Percentiles rank a stretch among this genome's conserved stretches.
phyloP scores from a whole-genome alignment of 2,888 invertebrate genomes.

The Xanthorhoe spadicearia region DNA sequence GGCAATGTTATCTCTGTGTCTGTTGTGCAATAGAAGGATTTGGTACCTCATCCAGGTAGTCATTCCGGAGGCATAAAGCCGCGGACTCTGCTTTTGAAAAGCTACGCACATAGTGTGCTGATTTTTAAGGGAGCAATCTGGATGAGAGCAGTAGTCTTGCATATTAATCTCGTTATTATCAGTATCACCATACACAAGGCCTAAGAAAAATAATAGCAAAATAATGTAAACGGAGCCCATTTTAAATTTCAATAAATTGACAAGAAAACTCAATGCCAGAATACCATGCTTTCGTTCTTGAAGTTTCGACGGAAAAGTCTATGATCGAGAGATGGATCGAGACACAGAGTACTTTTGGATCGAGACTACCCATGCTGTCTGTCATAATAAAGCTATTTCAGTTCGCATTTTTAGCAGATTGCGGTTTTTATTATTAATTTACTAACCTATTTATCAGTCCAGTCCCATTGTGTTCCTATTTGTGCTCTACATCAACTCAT shows the following conservation, averaged over 20 bases:
- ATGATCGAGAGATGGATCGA: too few relatives aligned
- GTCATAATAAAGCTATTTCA: too few relatives aligned
- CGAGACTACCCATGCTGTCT: too few relatives aligned
- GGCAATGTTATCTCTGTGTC: constrained; percentile 77
- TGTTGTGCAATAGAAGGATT: constrained; percentile 73
- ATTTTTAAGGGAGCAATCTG: constrained; percentile 73
- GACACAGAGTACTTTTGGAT: too few relatives aligned
- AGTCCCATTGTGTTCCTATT: too few relatives aligned
- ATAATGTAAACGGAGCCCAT: constrained; percentile 57
- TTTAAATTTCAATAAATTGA: constrained; percentile 34
- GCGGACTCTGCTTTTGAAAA: constrained; percentile 64
- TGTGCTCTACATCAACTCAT: too few relatives aligned
- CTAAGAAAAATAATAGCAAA: constrained; percentile 55
- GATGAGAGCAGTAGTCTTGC: constrained; percentile 68
- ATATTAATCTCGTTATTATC: constrained; percentile 29
- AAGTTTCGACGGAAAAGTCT: too few relatives aligned
- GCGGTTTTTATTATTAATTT: too few relatives aligned
- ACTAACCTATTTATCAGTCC: too few relatives aligned
- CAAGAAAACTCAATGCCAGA: constrained; percentile 22
- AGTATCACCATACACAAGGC: constrained; percentile 46
- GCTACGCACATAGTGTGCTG: constrained; percentile 77
- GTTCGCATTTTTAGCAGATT: too few relatives aligned
- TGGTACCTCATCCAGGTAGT: constrained; percentile 79
- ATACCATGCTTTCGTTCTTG: too few relatives aligned
- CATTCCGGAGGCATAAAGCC: constrained; percentile 75